A percentile compares a stretch with the other conserved stretches of the same genome.
phyloP scores from a whole-genome alignment of 2,113 vertebrate species.

The Talpa occidentalis region DNA sequence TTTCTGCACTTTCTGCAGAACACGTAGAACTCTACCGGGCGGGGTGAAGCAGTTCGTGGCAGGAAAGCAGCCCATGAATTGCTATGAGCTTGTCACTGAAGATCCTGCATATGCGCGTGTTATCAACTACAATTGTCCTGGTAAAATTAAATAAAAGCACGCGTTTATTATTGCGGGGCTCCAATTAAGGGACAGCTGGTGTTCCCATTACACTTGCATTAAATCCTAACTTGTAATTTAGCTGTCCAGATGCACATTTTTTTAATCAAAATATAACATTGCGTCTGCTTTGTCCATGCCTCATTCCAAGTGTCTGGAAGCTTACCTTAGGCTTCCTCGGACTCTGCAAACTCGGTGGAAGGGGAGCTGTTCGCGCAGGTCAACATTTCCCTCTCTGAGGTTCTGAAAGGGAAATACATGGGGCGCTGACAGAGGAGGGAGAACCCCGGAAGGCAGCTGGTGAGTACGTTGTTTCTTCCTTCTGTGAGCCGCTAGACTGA shows the following conservation, averaged over 20 bases:
- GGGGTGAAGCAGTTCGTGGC: slow-evolving; percentile 36
- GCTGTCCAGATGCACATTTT: slow-evolving; percentile 71
- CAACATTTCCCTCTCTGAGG: not conserved
- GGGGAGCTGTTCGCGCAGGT: not conserved
- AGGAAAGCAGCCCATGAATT: slow-evolving; percentile 57
- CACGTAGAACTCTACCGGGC: not conserved
- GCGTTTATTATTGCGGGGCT: slow-evolving; percentile 63
- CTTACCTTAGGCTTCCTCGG: slow-evolving; percentile 32
- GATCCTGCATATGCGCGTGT: slow-evolving; percentile 40
- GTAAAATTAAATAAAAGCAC: slow-evolving; percentile 75
- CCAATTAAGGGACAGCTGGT: slow-evolving; percentile 75
- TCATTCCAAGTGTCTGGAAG: slow-evolving; percentile 44
- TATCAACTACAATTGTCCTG: slow-evolving; percentile 59
- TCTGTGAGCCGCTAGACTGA: not conserved
- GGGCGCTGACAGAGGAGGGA: not conserved
- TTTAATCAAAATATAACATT: slow-evolving; percentile 63
- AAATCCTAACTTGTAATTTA: slow-evolving; percentile 71
- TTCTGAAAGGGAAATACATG: slow-evolving; percentile 55
- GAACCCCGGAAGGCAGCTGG: not conserved
- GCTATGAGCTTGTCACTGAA: slow-evolving; percentile 56
- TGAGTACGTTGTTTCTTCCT: slow-evolving; percentile 7
- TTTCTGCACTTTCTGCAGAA: slow-evolving; percentile 40
- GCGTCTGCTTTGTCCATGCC: slow-evolving; percentile 49
- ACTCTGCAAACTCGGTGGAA: not conserved
- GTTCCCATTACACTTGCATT: slow-evolving; percentile 66